Evolutionary conservation across 2,888 invertebrate species (phyloP).

Genomic region (Eurytoma adleriae): DNA sequence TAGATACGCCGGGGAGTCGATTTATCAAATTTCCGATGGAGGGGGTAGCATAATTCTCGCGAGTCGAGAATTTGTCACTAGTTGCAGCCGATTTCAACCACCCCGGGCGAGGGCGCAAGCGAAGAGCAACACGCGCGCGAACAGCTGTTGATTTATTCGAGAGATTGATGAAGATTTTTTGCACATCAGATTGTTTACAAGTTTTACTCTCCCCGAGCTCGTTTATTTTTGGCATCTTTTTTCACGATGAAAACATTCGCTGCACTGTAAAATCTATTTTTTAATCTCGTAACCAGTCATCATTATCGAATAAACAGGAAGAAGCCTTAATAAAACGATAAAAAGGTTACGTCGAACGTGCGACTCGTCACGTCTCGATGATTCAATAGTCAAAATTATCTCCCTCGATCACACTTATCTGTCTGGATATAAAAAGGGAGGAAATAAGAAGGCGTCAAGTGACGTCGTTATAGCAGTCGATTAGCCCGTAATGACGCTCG

Average conservation of each 20-base stretch:
- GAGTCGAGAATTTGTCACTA: constrained; percentile 60
- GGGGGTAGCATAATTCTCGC: constrained; percentile 48
- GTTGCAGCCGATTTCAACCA: constrained; percentile 49
- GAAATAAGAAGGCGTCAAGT: constrained; percentile 1
- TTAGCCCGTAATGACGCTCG: neutral
- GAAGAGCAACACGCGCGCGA: neutral
- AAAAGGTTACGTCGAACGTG: too few relatives aligned
- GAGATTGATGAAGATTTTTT: neutral
- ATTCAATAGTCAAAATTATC: neutral
- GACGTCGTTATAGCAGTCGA: neutral
- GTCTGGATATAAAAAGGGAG: too few relatives aligned
- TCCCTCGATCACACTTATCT: too few relatives aligned
- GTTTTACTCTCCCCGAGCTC: too few relatives aligned
- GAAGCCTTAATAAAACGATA: too few relatives aligned
- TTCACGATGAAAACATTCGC: too few relatives aligned
- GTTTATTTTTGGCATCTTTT: too few relatives aligned
- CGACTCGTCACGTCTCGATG: constrained; percentile 3
- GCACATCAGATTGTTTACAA: too few relatives aligned
- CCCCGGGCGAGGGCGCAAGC: constrained; percentile 26
- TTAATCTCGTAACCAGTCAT: too few relatives aligned
- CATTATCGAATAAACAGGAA: too few relatives aligned
- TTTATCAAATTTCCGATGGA: constrained; percentile 60
- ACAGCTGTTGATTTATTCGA: neutral
- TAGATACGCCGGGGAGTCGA: constrained; percentile 62
- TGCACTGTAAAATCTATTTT: too few relatives aligned